These are phyloP conservation scores for Cepaea hortensis DNA, from an alignment of 2,888 invertebrate genomes.

Conservation along the genomic window DNA sequence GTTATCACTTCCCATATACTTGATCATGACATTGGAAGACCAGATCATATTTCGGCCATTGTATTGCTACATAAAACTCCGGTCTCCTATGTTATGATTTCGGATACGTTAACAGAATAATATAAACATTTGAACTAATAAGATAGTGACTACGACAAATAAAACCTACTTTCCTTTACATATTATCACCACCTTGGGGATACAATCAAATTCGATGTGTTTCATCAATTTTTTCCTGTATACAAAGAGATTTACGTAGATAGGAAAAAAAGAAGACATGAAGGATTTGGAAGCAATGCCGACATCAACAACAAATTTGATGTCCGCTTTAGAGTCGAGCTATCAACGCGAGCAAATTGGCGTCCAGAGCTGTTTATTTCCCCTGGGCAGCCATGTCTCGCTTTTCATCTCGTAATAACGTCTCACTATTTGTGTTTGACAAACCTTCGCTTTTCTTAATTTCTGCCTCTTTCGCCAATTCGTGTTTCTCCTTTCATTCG, in stretches of 20 bases:
- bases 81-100: no score
- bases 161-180: not conserved
- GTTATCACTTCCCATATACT: no score
- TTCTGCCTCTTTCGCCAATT: not conserved
- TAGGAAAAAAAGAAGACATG: not conserved
- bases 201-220: no score
- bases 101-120: no score
- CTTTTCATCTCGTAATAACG: constrained; percentile 25
- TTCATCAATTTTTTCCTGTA: no score
- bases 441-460: constrained; percentile 9
- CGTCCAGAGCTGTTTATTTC: constrained; percentile 18
- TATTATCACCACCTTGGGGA: not conserved
- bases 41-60: no score
- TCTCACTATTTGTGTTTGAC: constrained; percentile 36
- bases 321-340: constrained; percentile 13
- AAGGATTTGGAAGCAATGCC: not conserved
- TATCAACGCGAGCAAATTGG: constrained; percentile 33
- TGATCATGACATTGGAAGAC: no score
- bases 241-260: not conserved
- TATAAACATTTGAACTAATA: no score
- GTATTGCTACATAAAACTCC: no score
- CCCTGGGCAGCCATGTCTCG: constrained; percentile 14
- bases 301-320: constrained; percentile 9
- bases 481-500: not conserved
- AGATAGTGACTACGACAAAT: no score